These are phyloP conservation scores for Eremobia ochroleuca DNA, from an alignment of 2,888 invertebrate species.

Conservation along the genomic window DNA sequence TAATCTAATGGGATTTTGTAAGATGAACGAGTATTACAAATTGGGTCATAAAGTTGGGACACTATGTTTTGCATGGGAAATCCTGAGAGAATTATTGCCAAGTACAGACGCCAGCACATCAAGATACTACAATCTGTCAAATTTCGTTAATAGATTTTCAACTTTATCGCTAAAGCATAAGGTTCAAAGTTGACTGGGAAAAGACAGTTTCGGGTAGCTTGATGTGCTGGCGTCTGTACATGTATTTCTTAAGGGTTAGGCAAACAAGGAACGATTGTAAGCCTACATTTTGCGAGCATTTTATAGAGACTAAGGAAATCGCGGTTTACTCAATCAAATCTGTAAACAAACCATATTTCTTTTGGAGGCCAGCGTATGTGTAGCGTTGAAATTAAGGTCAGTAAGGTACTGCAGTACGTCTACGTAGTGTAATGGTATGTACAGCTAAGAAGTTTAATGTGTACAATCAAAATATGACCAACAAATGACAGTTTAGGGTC, in stretches of 20 bases:
- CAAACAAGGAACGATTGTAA: background rate
- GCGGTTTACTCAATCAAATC: background rate
- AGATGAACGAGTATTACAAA: conserved; percentile 10
- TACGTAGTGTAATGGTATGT: background rate
- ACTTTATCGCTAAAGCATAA: too few species aligned
- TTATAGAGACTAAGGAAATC: background rate
- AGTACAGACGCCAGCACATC: too few species aligned
- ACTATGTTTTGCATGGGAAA: background rate
- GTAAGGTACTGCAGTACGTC: background rate
- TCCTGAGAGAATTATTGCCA: background rate
- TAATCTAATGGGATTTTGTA: conserved; percentile 39
- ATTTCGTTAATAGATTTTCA: too few species aligned
- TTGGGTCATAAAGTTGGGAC: background rate
- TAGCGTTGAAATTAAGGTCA: background rate
- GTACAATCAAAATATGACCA: background rate
- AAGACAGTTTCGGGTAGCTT: too few species aligned
- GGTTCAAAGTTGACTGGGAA: too few species aligned
- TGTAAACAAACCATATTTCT: background rate
- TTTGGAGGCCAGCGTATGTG: background rate
- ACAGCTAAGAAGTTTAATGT: background rate
- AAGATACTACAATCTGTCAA: too few species aligned
- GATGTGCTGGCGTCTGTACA: too few species aligned
- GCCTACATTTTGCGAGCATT: background rate
- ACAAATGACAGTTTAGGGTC: background rate
- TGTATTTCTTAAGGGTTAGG: background rate